phyloP scores from a whole-genome alignment of 1,140 invertebrate species.

The Drosophila repleta region DNA sequence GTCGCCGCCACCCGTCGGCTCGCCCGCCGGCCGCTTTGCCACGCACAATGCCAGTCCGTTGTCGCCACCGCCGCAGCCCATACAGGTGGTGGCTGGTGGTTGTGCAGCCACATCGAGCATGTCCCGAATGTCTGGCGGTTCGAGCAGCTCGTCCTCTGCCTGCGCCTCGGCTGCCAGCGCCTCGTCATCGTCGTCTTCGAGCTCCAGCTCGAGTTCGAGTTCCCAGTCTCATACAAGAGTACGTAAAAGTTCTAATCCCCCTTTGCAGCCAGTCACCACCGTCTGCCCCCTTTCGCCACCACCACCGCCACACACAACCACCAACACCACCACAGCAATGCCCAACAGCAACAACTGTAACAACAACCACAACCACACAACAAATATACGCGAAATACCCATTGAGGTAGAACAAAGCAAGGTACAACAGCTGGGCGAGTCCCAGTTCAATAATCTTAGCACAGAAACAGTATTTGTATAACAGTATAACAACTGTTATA shows the following conservation, averaged over 20 bases:
- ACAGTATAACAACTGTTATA: neutral
- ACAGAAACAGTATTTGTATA: neutral
- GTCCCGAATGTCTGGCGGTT: conserved; percentile 57
- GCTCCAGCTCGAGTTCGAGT: conserved; percentile 36
- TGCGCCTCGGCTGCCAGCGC: conserved; percentile 21
- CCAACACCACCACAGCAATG: conserved; percentile 24
- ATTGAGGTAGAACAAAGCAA: conserved; percentile 82
- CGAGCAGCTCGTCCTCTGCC: conserved; percentile 32
- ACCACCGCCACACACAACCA: conserved; percentile 37
- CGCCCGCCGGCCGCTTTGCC: conserved; percentile 58
- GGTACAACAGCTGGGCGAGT: conserved; percentile 56
- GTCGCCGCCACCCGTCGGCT: conserved; percentile 78
- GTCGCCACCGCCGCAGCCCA: conserved; percentile 77
- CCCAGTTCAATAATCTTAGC: neutral
- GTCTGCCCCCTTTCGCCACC: conserved; percentile 54
- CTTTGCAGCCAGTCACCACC: conserved; percentile 67
- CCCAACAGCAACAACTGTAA: neutral
- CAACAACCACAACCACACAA: conserved; percentile 38
- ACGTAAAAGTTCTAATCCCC: conserved; percentile 82
- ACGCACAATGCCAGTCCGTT: conserved; percentile 48
- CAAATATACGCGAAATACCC: conserved; percentile 81
- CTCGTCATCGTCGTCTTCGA: conserved; percentile 54
- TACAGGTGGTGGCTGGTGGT: conserved; percentile 63
- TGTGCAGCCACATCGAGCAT: conserved; percentile 35
- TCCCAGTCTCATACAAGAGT: conserved; percentile 74